Conservation (phyloP, 1,140 invertebrate genomes). For the Planococcus citri region DNA sequence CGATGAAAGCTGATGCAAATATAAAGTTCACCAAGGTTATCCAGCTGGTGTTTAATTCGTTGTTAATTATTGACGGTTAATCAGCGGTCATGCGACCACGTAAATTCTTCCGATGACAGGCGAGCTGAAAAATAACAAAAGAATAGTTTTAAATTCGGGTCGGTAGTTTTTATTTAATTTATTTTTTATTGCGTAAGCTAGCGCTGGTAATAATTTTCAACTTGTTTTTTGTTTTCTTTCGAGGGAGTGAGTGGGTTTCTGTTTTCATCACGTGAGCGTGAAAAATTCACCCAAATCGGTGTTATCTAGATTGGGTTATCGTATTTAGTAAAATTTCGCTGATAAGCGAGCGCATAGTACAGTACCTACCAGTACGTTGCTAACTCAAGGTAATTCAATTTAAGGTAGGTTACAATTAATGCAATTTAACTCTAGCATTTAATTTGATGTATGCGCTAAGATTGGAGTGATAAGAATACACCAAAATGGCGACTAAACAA, state of each 20-base stretch:
- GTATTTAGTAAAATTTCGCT: not conserved
- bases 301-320: no score
- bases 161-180: no score
- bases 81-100: no score
- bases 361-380: not conserved
- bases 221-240: no score
- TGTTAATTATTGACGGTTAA: not conserved
- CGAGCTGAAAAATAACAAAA: no score
- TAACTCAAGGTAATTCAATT: not conserved
- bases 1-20: not conserved
- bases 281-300: no score
- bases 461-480: not conserved
- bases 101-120: no score
- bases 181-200: no score
- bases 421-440: not conserved
- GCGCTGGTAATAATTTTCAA: no score
- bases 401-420: constrained; percentile 4
- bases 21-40: not conserved
- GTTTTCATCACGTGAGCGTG: no score
- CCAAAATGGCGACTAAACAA: constrained; percentile 6
- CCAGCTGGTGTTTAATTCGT: not conserved
- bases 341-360: not conserved
- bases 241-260: no score
- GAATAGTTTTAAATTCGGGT: no score
- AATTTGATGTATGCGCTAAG: not conserved